Percentiles rank a stretch among this genome's conserved stretches.
These are phyloP conservation scores for Rana temporaria DNA, from an alignment of 2,113 vertebrate species.

Conservation along the genomic window DNA sequence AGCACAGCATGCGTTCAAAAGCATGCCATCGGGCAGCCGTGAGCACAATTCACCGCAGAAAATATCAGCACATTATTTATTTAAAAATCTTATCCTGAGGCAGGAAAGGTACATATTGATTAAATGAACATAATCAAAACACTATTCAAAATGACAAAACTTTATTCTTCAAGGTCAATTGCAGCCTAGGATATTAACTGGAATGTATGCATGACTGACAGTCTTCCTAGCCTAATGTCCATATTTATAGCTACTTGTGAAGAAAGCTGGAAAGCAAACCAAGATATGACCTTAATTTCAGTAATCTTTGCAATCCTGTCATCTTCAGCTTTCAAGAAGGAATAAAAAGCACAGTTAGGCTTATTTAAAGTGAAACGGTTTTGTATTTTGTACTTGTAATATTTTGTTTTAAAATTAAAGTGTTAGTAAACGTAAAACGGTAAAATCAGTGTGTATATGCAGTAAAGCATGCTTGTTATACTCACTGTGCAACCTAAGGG, in stretches of 20 bases:
- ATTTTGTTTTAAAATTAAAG: too few species aligned
- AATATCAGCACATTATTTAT: conserved; percentile 41
- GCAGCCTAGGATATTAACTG: neutral
- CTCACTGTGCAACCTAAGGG: too few species aligned
- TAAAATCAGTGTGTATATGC: too few species aligned
- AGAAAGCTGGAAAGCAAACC: neutral
- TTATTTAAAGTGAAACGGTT: too few species aligned
- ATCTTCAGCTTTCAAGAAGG: neutral
- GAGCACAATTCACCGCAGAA: conserved; percentile 28
- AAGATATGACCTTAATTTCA: neutral
- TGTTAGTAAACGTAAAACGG: too few species aligned
- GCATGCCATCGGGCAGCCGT: conserved; percentile 30
- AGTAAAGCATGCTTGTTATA: too few species aligned
- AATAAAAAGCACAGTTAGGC: too few species aligned
- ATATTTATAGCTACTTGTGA: neutral
- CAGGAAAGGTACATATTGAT: conserved; percentile 42
- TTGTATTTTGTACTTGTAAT: too few species aligned
- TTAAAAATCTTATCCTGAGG: conserved; percentile 32
- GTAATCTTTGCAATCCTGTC: neutral
- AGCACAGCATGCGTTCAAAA: conserved; percentile 35
- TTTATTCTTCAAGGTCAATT: conserved; percentile 20
- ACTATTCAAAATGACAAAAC: conserved; percentile 19
- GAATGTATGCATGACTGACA: neutral
- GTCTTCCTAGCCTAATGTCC: conserved; percentile 6
- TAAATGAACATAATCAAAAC: conserved; percentile 42